phyloP scores from a whole-genome alignment of 1,140 invertebrate genomes.

The Euwallacea similis region DNA sequence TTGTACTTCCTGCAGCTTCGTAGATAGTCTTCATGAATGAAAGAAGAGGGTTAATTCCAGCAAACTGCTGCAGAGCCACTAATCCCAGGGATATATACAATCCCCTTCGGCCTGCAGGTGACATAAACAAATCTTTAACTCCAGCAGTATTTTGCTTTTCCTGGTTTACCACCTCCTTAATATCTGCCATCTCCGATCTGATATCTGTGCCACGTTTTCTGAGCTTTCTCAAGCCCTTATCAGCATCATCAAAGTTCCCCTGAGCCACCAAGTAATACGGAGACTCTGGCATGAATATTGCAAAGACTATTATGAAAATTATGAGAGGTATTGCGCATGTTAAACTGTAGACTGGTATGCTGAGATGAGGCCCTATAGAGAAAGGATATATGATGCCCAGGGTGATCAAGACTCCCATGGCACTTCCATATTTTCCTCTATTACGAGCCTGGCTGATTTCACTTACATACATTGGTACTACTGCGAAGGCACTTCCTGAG shows the following conservation, averaged over 20 bases:
- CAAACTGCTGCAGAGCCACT: conserved; percentile 85
- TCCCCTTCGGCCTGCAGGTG: conserved; percentile 63
- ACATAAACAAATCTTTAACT: conserved; percentile 34
- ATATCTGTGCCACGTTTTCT: conserved; percentile 56
- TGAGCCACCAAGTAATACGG: conserved; percentile 70
- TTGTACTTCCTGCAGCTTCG: conserved; percentile 60
- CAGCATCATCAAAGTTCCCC: conserved; percentile 62
- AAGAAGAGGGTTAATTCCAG: conserved; percentile 83
- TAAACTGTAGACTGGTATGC: conserved; percentile 60
- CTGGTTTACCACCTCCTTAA: conserved; percentile 27
- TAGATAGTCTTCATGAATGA: conserved; percentile 80
- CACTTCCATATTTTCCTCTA: conserved; percentile 42
- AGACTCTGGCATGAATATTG: conserved; percentile 67
- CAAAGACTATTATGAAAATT: conserved; percentile 59
- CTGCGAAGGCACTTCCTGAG: conserved; percentile 56
- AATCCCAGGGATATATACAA: conserved; percentile 74
- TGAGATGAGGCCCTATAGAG: conserved; percentile 60
- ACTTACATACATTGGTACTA: conserved; percentile 58
- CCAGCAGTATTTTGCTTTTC: conserved; percentile 46
- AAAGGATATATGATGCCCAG: conserved; percentile 54
- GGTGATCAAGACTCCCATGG: conserved; percentile 43
- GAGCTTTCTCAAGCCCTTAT: conserved; percentile 64
- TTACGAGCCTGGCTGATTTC: conserved; percentile 51
- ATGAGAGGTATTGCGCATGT: conserved; percentile 55
- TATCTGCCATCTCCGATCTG: conserved; percentile 29